These are phyloP conservation scores for Nineta flava DNA, from an alignment of 2,888 invertebrate genomes.

Conservation along the genomic window DNA sequence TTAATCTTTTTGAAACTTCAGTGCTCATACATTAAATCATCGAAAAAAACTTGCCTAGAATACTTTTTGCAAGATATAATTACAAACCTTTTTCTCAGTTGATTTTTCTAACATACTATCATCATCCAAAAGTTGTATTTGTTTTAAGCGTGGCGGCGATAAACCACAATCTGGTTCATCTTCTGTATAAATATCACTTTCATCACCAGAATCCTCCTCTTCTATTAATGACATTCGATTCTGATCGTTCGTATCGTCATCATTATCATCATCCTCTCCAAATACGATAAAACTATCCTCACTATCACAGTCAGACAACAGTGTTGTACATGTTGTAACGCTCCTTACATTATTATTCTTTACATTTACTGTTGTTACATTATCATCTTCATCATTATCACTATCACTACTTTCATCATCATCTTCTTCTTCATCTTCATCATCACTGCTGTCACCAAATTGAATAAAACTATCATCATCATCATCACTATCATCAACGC, in stretches of 20 bases:
- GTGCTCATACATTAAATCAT: too few relatives aligned
- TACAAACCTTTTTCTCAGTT: too few relatives aligned
- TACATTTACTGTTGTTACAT: too few relatives aligned
- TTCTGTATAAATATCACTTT: constrained; percentile 3
- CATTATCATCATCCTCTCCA: constrained; percentile 24
- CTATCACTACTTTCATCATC: neutral
- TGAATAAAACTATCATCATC: constrained; percentile 5
- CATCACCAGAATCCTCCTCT: constrained; percentile 1
- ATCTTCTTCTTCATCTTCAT: neutral
- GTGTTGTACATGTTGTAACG: constrained; percentile 12
- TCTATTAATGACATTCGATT: neutral
- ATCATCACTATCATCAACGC: neutral
- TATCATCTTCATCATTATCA: neutral
- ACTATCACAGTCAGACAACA: constrained; percentile 35
- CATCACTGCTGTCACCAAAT: neutral
- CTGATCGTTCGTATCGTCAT: neutral
- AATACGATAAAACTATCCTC: constrained; percentile 40
- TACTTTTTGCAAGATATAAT: too few relatives aligned
- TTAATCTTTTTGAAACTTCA: too few relatives aligned
- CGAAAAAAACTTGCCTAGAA: too few relatives aligned
- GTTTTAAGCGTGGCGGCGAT: too few relatives aligned
- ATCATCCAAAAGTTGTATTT: too few relatives aligned
- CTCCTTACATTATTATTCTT: too few relatives aligned
- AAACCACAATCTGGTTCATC: constrained; percentile 9
- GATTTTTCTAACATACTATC: too few relatives aligned